phyloP scores from a whole-genome alignment of 2,888 invertebrate species.

The Micoletzkya japonica region DNA sequence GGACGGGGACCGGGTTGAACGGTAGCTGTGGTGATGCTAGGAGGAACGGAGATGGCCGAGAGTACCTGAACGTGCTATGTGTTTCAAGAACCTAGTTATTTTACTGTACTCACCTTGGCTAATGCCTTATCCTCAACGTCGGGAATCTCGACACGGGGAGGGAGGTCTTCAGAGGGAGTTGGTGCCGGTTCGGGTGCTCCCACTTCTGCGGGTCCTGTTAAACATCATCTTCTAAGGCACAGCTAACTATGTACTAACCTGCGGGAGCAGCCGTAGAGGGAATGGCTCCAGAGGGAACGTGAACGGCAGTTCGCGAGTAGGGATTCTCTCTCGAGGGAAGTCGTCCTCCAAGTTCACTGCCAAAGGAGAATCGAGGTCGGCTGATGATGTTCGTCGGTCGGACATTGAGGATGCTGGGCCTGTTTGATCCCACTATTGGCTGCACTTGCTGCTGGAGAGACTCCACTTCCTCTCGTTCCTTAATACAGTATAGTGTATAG shows the following conservation, averaged over 20 bases:
- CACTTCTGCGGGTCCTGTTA: neutral
- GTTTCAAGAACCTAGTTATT: neutral
- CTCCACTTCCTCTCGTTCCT: no score
- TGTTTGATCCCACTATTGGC: neutral
- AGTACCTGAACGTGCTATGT: constrained; percentile 8
- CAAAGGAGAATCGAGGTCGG: constrained; percentile 8
- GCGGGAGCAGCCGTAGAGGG: neutral
- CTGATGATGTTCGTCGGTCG: constrained; percentile 23
- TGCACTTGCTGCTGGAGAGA: constrained; percentile 1
- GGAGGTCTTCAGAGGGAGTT: neutral
- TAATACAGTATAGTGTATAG: no score
- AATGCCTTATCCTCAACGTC: constrained; percentile 17
- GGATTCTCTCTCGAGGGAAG: constrained; percentile 21
- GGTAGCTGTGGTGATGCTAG: constrained; percentile 33
- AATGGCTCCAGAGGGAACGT: constrained; percentile 1
- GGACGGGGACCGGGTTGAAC: constrained; percentile 15
- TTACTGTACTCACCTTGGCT: constrained; percentile 4
- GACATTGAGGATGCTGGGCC: constrained; percentile 27
- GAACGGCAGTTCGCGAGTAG: constrained; percentile 5
- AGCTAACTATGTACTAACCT: neutral
- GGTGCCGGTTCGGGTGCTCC: constrained; percentile 1
- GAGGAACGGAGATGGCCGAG: constrained; percentile 12
- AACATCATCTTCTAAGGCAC: neutral
- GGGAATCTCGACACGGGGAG: neutral
- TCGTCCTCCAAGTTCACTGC: constrained; percentile 19